These are phyloP conservation scores for Chondrilla cf. caribensis DNA, from an alignment of 37 sponge, comb jelly and placozoan species.

Conservation along the genomic window DNA sequence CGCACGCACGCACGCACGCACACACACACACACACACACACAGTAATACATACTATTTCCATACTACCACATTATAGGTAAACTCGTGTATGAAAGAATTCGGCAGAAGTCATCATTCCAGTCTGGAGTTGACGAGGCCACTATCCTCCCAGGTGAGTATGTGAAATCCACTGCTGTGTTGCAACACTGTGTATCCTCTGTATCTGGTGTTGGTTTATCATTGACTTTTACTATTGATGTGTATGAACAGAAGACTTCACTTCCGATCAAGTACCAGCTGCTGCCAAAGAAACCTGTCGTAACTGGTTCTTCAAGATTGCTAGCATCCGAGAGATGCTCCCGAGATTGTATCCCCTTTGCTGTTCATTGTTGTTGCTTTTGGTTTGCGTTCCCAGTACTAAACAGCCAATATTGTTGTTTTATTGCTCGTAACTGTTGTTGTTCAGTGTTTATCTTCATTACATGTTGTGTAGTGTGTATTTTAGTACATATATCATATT, in stretches of 20 bases:
- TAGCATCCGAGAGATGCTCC: constrained; percentile 93
- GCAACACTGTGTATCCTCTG: too few relatives aligned
- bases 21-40: not conserved
- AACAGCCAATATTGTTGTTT: too few relatives aligned
- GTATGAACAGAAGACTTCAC: constrained; percentile 87
- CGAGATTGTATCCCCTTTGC: constrained; percentile 79
- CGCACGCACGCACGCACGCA: not conserved
- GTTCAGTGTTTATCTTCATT: too few relatives aligned
- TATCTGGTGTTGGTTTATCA: too few relatives aligned
- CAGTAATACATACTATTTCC: not conserved
- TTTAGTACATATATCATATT: not conserved
- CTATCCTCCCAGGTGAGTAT: constrained; percentile 68
- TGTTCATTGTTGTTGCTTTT: too few relatives aligned
- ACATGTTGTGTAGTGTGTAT: too few relatives aligned
- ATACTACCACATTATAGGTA: constrained; percentile 38
- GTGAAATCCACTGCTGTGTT: too few relatives aligned
- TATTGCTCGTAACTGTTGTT: too few relatives aligned
- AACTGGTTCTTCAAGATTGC: constrained; percentile 99
- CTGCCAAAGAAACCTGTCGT: constrained; percentile 94
- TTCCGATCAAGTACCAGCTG: constrained; percentile 90
- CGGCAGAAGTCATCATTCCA: constrained; percentile 72
- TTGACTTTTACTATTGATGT: too few relatives aligned
- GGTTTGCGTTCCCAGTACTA: too few relatives aligned
- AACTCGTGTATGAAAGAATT: constrained; percentile 86
- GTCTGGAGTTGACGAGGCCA: constrained; percentile 39